Evolutionary conservation across 64 coral and sea anemone species (phyloP).

Genomic region (Pocillopora damicornis): DNA sequence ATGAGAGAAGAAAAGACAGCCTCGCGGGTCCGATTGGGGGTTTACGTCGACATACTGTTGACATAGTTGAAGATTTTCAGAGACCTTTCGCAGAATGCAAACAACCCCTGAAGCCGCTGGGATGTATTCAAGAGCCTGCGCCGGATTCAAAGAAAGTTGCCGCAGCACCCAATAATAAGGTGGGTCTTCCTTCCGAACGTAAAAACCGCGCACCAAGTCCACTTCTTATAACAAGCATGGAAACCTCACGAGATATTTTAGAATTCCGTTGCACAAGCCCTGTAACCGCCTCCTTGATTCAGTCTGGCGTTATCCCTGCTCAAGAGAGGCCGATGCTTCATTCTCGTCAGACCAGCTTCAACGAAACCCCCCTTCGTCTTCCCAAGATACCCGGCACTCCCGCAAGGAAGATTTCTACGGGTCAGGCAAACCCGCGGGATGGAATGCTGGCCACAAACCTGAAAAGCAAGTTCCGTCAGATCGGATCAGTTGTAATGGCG

Average conservation of each 20-base stretch:
- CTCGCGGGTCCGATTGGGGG: background rate
- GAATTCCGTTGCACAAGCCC: background rate
- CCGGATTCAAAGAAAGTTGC: background rate
- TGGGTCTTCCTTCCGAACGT: background rate
- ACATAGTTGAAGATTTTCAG: background rate
- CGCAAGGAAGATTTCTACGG: background rate
- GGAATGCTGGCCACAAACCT: slow-evolving; percentile 35
- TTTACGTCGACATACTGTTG: background rate
- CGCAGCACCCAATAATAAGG: background rate
- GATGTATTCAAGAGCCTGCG: background rate
- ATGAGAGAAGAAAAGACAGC: background rate
- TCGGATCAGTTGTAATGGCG: slow-evolving; percentile 34
- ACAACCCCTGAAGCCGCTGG: background rate
- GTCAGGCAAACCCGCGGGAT: background rate
- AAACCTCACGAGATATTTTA: background rate
- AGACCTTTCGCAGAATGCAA: background rate
- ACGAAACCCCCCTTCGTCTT: background rate
- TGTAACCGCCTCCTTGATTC: background rate
- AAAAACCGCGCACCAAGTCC: background rate
- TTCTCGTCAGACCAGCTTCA: background rate
- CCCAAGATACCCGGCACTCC: background rate
- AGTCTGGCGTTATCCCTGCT: background rate
- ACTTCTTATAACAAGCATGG: background rate
- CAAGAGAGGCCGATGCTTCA: background rate
- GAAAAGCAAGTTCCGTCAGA: slow-evolving; percentile 48